Evolutionary conservation across 2,113 vertebrate genomes (phyloP).

Genomic region (human): GRCh38 chr17:52696501-52697000

Average conservation of each 20-base stretch:
- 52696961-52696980: background rate
- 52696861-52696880: background rate
- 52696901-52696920: background rate
- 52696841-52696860: background rate
- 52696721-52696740: background rate
- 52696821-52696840: background rate
- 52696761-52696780: background rate
- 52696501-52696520: conserved; percentile 13
- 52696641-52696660: background rate
- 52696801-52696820: background rate
- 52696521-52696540: conserved; percentile 34
- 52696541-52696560: background rate
- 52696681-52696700: background rate
- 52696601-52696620: background rate
- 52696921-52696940: background rate
- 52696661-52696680: conserved; percentile 28
- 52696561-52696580: background rate
- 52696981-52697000: background rate
- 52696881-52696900: background rate
- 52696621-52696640: background rate
- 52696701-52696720: conserved; percentile 1
- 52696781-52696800: background rate
- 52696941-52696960: background rate
- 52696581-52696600: background rate
- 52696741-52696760: conserved; percentile 6